phyloP scores from a whole-genome alignment of 1,140 invertebrate species.

The Nilaparvata lugens region DNA sequence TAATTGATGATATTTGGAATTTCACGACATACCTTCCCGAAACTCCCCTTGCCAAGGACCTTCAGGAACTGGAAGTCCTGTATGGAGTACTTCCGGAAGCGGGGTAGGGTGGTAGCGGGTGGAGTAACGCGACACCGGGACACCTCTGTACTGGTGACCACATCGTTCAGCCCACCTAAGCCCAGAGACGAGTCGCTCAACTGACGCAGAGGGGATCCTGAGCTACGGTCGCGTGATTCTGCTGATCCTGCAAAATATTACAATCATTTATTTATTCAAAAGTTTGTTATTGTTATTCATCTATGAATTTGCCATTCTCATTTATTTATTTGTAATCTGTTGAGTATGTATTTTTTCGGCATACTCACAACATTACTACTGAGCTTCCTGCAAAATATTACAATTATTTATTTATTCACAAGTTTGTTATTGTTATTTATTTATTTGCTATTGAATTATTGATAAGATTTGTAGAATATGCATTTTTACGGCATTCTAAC shows the following conservation, averaged over 20 bases:
- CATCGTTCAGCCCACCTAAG: constrained; percentile 9
- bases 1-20: background rate
- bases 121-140: constrained; percentile 54
- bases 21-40: constrained; percentile 69
- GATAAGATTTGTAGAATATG: no score
- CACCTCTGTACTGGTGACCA: constrained; percentile 3
- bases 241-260: constrained; percentile 15
- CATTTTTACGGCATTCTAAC: no score
- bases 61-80: constrained; percentile 92
- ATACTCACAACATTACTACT: no score
- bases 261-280: no score
- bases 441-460: no score
- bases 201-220: constrained; percentile 20
- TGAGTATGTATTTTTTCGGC: no score
- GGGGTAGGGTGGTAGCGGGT: constrained; percentile 71
- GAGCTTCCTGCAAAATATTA: no score
- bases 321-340: no score
- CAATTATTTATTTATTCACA: no score
- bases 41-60: constrained; percentile 92
- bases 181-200: constrained; percentile 19
- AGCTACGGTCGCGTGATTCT: constrained; percentile 15
- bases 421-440: no score
- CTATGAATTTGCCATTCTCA: no score
- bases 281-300: no score
- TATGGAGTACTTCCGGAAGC: constrained; percentile 79